These are phyloP conservation scores for Theonella swinhoei DNA, from an alignment of 37 sponge, comb jelly and placozoan species.

Conservation along the genomic window DNA sequence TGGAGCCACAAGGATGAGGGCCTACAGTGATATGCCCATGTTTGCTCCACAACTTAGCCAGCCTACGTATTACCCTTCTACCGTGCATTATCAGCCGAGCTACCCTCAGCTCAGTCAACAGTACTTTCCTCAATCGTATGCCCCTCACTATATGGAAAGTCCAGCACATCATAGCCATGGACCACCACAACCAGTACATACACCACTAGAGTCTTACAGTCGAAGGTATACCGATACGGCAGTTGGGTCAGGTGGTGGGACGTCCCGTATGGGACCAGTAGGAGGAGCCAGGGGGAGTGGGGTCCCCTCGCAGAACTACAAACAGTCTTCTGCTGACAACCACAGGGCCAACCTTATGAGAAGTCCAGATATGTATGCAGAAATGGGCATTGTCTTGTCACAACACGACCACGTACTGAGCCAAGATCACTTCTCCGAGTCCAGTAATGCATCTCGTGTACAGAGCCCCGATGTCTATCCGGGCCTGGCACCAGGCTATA, in stretches of 20 bases:
- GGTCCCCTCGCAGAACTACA: too few species aligned
- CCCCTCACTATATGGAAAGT: neutral
- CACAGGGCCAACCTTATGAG: neutral
- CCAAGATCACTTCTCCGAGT: slow-evolving; percentile 17
- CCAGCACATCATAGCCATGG: neutral
- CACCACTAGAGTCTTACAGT: neutral
- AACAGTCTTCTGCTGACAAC: neutral
- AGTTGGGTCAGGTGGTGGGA: neutral
- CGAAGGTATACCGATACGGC: neutral
- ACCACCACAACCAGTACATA: neutral
- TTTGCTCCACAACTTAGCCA: slow-evolving; percentile 37
- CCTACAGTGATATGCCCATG: neutral
- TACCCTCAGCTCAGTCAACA: slow-evolving; percentile 51
- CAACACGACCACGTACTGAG: neutral
- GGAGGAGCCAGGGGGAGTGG: neutral
- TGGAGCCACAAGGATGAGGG: neutral
- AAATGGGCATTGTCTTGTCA: neutral
- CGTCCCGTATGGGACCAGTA: neutral
- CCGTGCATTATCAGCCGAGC: neutral
- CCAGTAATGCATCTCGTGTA: neutral
- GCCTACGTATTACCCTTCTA: slow-evolving; percentile 16
- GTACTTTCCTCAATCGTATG: slow-evolving; percentile 9
- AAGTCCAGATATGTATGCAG: slow-evolving; percentile 20
- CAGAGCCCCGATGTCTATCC: neutral
- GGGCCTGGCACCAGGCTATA: neutral